phyloP scores from a whole-genome alignment of 2,888 invertebrate species.

The Chaetogeoica ovagalla region DNA sequence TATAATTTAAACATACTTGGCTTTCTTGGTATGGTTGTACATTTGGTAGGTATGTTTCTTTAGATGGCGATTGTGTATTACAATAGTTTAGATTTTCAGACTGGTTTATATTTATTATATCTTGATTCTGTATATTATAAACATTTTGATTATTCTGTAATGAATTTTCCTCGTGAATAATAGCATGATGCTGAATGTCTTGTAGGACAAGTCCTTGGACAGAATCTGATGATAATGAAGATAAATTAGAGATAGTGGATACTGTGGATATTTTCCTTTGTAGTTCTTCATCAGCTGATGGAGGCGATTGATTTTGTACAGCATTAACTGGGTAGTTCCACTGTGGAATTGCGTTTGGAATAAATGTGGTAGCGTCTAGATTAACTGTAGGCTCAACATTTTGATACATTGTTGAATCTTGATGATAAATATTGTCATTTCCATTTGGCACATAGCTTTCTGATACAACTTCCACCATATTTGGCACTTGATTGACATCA shows the following conservation, averaged over 20 bases:
- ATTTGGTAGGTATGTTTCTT: slow-evolving; percentile 22
- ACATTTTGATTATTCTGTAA: slow-evolving; percentile 35
- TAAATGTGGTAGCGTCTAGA: slow-evolving; percentile 24
- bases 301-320: slow-evolving; percentile 18
- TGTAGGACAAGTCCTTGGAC: slow-evolving; percentile 42
- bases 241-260: slow-evolving; percentile 54
- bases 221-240: slow-evolving; percentile 54
- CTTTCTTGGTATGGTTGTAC: slow-evolving; percentile 26
- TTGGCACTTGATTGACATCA: slow-evolving; percentile 47
- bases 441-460: slow-evolving; percentile 37
- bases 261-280: slow-evolving; percentile 55
- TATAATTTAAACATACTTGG: slow-evolving; percentile 37
- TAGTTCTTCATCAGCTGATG: slow-evolving; percentile 30
- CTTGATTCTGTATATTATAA: slow-evolving; percentile 28
- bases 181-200: slow-evolving; percentile 51
- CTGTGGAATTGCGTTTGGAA: slow-evolving; percentile 33
- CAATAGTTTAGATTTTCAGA: slow-evolving; percentile 35
- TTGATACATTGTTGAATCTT: slow-evolving; percentile 44
- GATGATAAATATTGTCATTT: slow-evolving; percentile 43
- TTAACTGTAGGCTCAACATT: slow-evolving; percentile 28
- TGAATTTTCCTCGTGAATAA: slow-evolving; percentile 48
- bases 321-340: slow-evolving; percentile 38
- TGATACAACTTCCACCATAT: slow-evolving; percentile 43
- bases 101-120: slow-evolving; percentile 17
- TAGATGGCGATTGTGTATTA: slow-evolving; percentile 29